Evolutionary conservation across 2,113 vertebrate genomes (phyloP).

Genomic region (Percina caprodes): DNA sequence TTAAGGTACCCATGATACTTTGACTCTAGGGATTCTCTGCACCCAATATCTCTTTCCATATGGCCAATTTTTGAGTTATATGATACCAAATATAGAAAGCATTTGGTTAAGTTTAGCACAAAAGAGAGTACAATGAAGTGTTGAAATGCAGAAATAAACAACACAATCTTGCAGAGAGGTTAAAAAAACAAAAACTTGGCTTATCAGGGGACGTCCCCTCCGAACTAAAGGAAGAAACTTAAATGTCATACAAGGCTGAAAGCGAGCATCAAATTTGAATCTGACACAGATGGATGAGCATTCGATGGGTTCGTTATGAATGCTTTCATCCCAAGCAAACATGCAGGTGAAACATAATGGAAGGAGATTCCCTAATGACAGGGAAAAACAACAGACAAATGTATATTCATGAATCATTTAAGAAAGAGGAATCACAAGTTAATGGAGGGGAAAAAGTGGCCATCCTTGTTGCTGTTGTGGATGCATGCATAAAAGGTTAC

Average conservation of each 20-base stretch:
- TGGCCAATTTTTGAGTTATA: constrained; percentile 54
- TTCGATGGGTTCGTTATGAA: not conserved
- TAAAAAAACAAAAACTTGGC: constrained; percentile 15
- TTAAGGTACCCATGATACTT: constrained; percentile 47
- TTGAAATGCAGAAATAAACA: constrained; percentile 13
- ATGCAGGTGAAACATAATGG: constrained; percentile 22
- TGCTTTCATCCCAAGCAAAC: not conserved
- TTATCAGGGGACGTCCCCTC: constrained; percentile 38
- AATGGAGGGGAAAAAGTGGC: constrained; percentile 33
- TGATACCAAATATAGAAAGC: not conserved
- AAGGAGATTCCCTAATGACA: constrained; percentile 17
- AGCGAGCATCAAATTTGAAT: constrained; percentile 21
- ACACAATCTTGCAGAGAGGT: not conserved
- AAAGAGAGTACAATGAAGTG: not conserved
- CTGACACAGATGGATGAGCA: constrained; percentile 19
- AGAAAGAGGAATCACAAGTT: constrained; percentile 15
- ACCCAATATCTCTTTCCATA: constrained; percentile 50
- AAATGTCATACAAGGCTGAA: constrained; percentile 56
- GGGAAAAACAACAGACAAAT: constrained; percentile 38
- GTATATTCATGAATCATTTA: constrained; percentile 46
- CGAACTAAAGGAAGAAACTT: constrained; percentile 37
- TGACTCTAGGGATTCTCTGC: constrained; percentile 58
- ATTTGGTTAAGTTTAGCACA: not conserved
- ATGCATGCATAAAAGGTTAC: not conserved
- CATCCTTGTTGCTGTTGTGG: constrained; percentile 14